Evolutionary conservation across 2,113 vertebrate genomes (phyloP), one percentile per base, ranked within the genome.

Genomic region (Panthera uncia): DNA sequence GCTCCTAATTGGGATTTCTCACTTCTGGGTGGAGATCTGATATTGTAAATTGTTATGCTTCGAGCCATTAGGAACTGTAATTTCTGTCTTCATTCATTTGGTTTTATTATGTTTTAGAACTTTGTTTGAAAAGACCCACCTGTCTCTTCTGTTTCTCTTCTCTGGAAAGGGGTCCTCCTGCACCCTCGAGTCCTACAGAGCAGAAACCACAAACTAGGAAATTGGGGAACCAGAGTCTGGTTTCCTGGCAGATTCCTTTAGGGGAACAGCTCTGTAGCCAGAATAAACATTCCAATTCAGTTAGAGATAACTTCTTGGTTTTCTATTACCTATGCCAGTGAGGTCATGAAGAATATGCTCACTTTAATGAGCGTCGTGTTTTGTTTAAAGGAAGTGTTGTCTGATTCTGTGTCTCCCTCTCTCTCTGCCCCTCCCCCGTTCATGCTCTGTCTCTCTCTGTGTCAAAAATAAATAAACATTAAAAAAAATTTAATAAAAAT

Each of bases 281-380:
- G 85, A 78, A 69, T 90, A 97, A 98, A 98, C 89, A 98, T 94
- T 97, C 94, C 93, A 71, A 0, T 93, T 93, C 7, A 7, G 52
- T 96, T 97, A 96, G 89, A 92, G 96, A 97, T 97, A 96, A 80
- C 92, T 65, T 86, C 66, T 96, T 65, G 33, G 91, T 89, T 97
- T 98, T 97, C 89, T 73, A 91, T 96, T 94, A 95, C 86, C 91
- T 95, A 83, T 4, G 16, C 73, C 85, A 84, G 78, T 90, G 97
- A 97, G 89, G 74, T 97, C 96, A 95, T 88, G 41, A 83, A 71
- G 91, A 74, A 80, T 55, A 81, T 1, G 29, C 78, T 94, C n/a
- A 33, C 36, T 50, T 88, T 89, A 91, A 80, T 91, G 97, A 89
- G 90, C 21, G 4, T 68, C 13, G 3, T 90, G 78, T 89, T 96